These are phyloP conservation scores for Orthonyx spaldingii DNA, from an alignment of 2,113 vertebrate species.

Conservation along the genomic window DNA sequence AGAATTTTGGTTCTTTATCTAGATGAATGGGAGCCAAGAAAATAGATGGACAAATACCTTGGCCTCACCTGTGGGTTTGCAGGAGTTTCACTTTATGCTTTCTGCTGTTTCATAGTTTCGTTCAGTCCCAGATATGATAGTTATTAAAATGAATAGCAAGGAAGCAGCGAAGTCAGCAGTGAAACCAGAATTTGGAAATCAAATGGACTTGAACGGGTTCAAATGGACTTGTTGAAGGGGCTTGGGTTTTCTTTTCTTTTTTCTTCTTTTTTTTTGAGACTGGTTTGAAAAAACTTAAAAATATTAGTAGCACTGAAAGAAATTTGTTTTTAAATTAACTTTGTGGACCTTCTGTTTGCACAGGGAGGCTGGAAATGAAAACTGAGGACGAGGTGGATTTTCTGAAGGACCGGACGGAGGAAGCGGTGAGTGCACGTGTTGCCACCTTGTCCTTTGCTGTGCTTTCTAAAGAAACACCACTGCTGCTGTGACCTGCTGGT, in stretches of 20 bases:
- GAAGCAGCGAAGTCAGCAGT: background rate
- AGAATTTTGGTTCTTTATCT: background rate
- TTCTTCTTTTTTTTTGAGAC: background rate
- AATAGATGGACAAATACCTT: background rate
- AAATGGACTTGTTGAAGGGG: background rate
- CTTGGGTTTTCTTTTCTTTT: background rate
- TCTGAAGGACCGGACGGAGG: background rate
- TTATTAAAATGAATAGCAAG: background rate
- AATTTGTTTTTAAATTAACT: background rate
- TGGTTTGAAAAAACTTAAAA: background rate
- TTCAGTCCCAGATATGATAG: background rate
- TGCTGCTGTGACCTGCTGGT: background rate
- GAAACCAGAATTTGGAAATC: background rate
- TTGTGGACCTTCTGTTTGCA: conserved; percentile 21
- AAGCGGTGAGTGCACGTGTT: conserved; percentile 29
- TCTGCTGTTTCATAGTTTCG: background rate
- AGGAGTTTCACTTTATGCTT: background rate
- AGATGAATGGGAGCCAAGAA: background rate
- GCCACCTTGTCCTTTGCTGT: background rate
- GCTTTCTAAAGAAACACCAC: background rate
- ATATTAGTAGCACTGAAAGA: background rate
- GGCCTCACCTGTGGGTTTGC: background rate
- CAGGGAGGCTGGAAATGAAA: conserved; percentile 69
- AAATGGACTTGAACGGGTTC: background rate
- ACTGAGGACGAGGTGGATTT: conserved; percentile 69